Base-by-base conservation (phyloP, 2,113 vertebrate genomes). In the Crotalus viridis region DNA sequence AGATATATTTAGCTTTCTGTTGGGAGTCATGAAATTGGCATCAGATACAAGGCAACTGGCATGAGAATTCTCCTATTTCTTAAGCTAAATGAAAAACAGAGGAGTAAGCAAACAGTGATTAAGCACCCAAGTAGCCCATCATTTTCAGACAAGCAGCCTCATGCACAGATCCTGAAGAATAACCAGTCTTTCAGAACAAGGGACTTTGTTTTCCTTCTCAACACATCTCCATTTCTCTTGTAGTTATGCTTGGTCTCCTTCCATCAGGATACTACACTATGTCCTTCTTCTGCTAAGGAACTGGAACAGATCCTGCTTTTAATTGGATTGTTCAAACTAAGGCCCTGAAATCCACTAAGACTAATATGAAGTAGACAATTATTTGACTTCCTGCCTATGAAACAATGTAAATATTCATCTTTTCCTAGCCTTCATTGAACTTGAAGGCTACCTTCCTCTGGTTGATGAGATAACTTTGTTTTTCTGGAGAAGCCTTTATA, bases 1-100 rank as follows among this genome's bases (percentile, higher is more conserved):
- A 91, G 90, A 61, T 92, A 87, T 96, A 94, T 96, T 91, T 96
- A 95, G 91, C 86, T 95, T 95, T 94, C 89, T 94, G 88, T 88
- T 90, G 52, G 89, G 33, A 95, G 94, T 97, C 90, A 22, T 93
- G 91, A 93, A 96, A 96, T 96, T 90, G 92, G 33, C 51, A 94
- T 93, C 64, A 93, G 93, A 51, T 51, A 90, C 93, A 93, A 91
- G 87, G 92, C 93, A 93, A 89, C 52, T 2, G 1, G 43, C 81
- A 64, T 81, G 1, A 55, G 33, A 96, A 19, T 0, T 0, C 10
- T 86, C 85, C 87, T 93, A 94, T 95, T 96, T 91, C 86, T 92
- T 95, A 7, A 85, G 93, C 95, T 55, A 96, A 91, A 93, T n/a
- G 95, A 92, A 21, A 74, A 94, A 57, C 33, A 81, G 74, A 46